These are phyloP conservation scores for Keiferia lycopersicella DNA, from an alignment of 2,888 invertebrate species.

Conservation along the genomic window DNA sequence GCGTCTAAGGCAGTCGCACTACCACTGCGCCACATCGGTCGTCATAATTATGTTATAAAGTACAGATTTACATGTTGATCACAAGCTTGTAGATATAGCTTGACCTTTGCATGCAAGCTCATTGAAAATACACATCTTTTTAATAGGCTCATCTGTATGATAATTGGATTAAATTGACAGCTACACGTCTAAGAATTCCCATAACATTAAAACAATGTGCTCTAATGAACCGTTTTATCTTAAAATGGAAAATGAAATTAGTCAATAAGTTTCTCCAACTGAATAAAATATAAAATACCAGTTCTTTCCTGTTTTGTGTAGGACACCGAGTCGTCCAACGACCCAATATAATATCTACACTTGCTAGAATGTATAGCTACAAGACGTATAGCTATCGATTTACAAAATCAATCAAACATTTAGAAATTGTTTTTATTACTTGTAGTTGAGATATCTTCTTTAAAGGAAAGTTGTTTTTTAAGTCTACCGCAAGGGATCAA, in stretches of 20 bases:
- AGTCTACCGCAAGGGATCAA: no score
- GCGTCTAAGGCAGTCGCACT: no score
- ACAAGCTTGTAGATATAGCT: not conserved
- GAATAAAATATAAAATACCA: not conserved
- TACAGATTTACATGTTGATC: not conserved
- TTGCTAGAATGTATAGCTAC: no score
- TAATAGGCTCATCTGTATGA: not conserved
- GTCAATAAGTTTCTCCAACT: not conserved
- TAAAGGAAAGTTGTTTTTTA: no score
- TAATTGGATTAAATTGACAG: conserved; percentile 1
- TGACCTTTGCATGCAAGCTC: conserved; percentile 19
- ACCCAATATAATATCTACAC: no score
- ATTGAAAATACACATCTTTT: conserved; percentile 1
- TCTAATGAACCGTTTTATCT: not conserved
- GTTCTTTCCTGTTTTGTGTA: no score
- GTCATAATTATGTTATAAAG: not conserved
- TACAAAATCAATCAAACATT: no score
- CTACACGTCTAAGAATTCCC: not conserved
- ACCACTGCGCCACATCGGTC: no score
- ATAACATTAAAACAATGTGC: not conserved
- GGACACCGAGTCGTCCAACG: no score
- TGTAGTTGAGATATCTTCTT: no score
- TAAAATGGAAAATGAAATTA: not conserved
- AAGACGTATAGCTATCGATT: no score
- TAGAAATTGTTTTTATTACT: no score